These are phyloP conservation scores for Chaunax sp. DNA, from an alignment of 2,797 vertebrate genomes.

Conservation along the genomic window DNA sequence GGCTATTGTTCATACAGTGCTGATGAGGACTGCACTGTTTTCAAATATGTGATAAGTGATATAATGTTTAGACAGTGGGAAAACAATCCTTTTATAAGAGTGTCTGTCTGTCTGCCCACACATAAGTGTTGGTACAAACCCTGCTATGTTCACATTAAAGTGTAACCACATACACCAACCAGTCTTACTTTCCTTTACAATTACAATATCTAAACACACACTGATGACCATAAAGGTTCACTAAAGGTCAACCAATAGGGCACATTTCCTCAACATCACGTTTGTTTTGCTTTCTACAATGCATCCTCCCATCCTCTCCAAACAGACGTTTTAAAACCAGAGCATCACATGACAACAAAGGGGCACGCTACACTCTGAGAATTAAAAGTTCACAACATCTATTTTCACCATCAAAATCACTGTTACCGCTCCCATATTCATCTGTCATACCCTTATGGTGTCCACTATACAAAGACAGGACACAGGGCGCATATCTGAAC, in stretches of 20 bases:
- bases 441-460: not conserved
- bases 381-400: slow-evolving; percentile 34
- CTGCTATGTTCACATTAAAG: slow-evolving; percentile 17
- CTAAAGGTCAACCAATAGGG: slow-evolving; percentile 7
- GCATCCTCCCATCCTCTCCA: slow-evolving; percentile 15
- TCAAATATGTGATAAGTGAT: slow-evolving; percentile 20
- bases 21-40: slow-evolving; percentile 32
- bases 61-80: slow-evolving; percentile 6
- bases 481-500: not conserved
- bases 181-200: slow-evolving; percentile 22
- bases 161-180: slow-evolving; percentile 27
- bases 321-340: slow-evolving; percentile 37
- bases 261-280: slow-evolving; percentile 22
- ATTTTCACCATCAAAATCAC: slow-evolving; percentile 12
- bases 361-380: slow-evolving; percentile 27
- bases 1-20: slow-evolving; percentile 49
- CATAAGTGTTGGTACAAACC: slow-evolving; percentile 28
- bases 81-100: slow-evolving; percentile 29
- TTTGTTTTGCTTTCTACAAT: slow-evolving; percentile 24
- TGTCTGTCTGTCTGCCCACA: slow-evolving; percentile 49
- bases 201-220: slow-evolving; percentile 30
- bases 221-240: slow-evolving; percentile 23
- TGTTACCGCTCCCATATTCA: not conserved
- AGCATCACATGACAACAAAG: slow-evolving; percentile 47
- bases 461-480: slow-evolving; percentile 1